Base-by-base conservation (phyloP, 2,113 vertebrate species). In the Amblyopsis rosae region DNA sequence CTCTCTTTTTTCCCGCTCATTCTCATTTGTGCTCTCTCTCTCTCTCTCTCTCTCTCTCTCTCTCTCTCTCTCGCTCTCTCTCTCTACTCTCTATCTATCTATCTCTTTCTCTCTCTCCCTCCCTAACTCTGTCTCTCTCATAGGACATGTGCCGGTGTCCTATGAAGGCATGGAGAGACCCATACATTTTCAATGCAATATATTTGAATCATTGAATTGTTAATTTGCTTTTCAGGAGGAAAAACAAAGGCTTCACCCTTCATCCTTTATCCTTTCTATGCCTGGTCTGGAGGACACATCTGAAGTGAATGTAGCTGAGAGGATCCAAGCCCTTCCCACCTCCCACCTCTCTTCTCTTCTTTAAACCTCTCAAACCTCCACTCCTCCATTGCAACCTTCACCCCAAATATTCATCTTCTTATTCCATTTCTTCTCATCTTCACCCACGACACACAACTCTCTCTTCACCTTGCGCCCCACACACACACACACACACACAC, bases 361-460 rank as follows among this genome's bases (percentile, higher is more conserved):
- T 59, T 72, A 32, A 77, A 65, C 72, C 54, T 54, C 63, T 59
- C 63, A 35, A 16, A 41, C 33, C 67, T 64, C 77, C 79, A 75
- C 62, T 78, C 67, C 62, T 33, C 33, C 62, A 32, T 11, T 19
- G 8, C 82, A 70, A 87, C 86, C 80, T 86, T 74, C 72, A 82
- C 70, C 70, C 65, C 35, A 59, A 5, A 3, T 67, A 73, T 85
- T 81, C 82, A 79, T 69, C 74, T 66, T 55, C 75, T 70, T 57
- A 72, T 78, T 83, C 67, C 76, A 62, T 70, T 79, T 76, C 62
- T 83, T 77, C 45, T 8, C 51, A 1, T 69, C 67, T 72, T 47
- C 59, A 6, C 69, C 54, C 4, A 16, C 58, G 9, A n/a, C 58
- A 8, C 26, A 3, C 51, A 41, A 11, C 15, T 6, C 59, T n/a